Base-by-base conservation (phyloP, 2,797 vertebrate genomes). In the Scomberomorus guttatus region DNA sequence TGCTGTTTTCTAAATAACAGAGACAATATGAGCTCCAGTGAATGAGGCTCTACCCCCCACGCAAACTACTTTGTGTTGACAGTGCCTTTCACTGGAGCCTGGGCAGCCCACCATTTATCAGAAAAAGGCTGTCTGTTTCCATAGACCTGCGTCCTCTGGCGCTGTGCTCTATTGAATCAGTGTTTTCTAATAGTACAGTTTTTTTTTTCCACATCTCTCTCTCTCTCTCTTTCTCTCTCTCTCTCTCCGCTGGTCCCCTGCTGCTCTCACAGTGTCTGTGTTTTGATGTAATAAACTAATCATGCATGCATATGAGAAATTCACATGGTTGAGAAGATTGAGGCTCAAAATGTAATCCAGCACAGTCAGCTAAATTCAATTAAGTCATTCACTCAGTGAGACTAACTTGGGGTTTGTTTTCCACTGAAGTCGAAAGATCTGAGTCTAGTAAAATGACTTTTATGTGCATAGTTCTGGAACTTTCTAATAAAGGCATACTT, bases 31-130 rank as follows among this genome's bases (percentile, higher is more conserved):
- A 91, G 81, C 80, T 74, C 62, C 22, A 39, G 34, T 85, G 88
- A 80, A 87, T 84, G 83, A 85, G 80, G 48, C 83, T 74, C 83
- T 73, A 20, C 61, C 51, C 74, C 85, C 79, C 51, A 78, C 84
- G 57, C 83, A 90, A 80, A 79, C 87, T 88, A 83, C 80, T 87
- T 82, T 87, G 84, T 91, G 85, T 79, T 87, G 90, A 89, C 77
- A 83, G 82, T 72, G 82, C 69, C 66, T 82, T 84, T 88, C 87
- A 89, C 72, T 42, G 60, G 61, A 80, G 76, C 83, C 81, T 63
- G 59, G 61, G 65, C 90, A 72, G 77, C 90, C 89, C 82, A 90
- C 85, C 80, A 82, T 82, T 81, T 84, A 85, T 79, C 85, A 85
- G 79, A 80, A 64, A 20, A 83, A 84, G 74, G 42, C 76, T 70